Percentiles rank a stretch among this genome's conserved stretches.
Evolutionary conservation across 2,888 invertebrate species (phyloP).

Genomic region (Alloplasta piceator): DNA sequence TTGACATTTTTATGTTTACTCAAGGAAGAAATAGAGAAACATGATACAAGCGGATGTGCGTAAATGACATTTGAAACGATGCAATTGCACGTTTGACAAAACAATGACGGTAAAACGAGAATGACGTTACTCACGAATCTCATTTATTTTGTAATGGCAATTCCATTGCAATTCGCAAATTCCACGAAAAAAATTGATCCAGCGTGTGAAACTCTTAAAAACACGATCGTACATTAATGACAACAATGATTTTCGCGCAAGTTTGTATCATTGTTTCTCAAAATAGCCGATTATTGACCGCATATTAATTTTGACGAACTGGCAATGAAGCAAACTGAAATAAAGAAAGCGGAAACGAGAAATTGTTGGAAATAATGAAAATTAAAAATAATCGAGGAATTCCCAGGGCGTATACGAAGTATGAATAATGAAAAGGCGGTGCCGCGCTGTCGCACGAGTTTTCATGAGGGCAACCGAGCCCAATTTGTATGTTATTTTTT

Average conservation of each 20-base stretch:
- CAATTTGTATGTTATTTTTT: constrained; percentile 27
- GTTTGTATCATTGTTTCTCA: neutral
- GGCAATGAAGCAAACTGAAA: neutral
- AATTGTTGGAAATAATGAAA: constrained; percentile 15
- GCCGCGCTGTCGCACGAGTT: constrained; percentile 72
- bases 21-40: constrained; percentile 12
- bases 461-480: constrained; percentile 35
- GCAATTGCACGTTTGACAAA: neutral
- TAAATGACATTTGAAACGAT: neutral
- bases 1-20: neutral
- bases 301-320: neutral
- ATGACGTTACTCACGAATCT: too few species aligned
- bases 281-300: constrained; percentile 6
- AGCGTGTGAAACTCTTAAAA: too few species aligned
- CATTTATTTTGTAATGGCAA: too few species aligned
- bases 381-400: constrained; percentile 40
- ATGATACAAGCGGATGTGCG: neutral
- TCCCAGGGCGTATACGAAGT: constrained; percentile 73
- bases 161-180: too few species aligned
- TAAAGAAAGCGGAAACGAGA: constrained; percentile 30
- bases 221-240: constrained; percentile 40
- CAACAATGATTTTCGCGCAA: constrained; percentile 46
- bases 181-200: neutral
- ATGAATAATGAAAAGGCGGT: constrained; percentile 80
- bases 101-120: neutral